Percentiles rank a stretch among this genome's conserved stretches.
phyloP scores from a whole-genome alignment of 2,888 invertebrate genomes.

The Selenia dentaria region DNA sequence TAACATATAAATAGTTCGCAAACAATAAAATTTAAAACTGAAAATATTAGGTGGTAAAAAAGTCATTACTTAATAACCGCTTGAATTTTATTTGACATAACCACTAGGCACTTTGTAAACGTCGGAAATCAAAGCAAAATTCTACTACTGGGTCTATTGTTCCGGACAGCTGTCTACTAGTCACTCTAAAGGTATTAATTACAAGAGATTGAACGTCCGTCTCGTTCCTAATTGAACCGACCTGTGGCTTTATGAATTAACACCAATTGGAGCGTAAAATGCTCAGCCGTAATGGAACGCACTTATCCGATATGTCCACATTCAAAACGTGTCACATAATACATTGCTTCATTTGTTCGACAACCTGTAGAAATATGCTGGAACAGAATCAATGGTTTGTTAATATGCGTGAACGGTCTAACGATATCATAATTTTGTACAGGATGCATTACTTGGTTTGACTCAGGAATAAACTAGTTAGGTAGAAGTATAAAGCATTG shows the following conservation, averaged over 20 bases:
- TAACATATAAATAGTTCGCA: no score
- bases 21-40: no score
- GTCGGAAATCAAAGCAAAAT: background rate
- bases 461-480: background rate
- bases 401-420: background rate
- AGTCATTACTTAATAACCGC: no score
- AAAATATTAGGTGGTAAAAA: no score
- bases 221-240: conserved; percentile 44
- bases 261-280: conserved; percentile 67
- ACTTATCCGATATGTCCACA: conserved; percentile 16
- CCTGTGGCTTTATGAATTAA: conserved; percentile 54
- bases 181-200: conserved; percentile 18
- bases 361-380: background rate
- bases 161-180: conserved; percentile 15
- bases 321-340: background rate
- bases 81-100: no score
- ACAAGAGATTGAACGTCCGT: conserved; percentile 35
- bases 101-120: no score
- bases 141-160: background rate
- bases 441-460: conserved; percentile 7
- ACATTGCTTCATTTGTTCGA: conserved; percentile 6
- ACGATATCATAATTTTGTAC: background rate
- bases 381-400: background rate
- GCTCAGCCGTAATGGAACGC: conserved; percentile 30
- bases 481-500: background rate